Evolutionary conservation across 2,888 invertebrate species (phyloP).

Genomic region (Crioceris asparagi): DNA sequence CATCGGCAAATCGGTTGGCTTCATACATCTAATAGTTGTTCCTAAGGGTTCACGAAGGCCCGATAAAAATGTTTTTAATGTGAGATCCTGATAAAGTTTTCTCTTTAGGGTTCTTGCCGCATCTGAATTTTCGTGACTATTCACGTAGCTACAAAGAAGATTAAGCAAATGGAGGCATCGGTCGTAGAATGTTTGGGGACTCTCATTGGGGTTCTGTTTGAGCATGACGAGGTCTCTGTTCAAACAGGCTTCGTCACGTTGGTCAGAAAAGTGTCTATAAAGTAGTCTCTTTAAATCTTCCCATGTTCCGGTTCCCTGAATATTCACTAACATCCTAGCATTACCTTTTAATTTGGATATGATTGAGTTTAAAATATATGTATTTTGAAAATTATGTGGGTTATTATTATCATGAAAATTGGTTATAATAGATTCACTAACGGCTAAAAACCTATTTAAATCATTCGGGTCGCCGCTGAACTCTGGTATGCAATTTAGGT

Average conservation of each 20-base stretch:
- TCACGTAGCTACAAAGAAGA: slow-evolving; percentile 8
- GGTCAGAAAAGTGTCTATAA: slow-evolving; percentile 13
- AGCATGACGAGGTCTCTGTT: slow-evolving; percentile 16
- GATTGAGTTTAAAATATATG: slow-evolving; percentile 10
- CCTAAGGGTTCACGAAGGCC: slow-evolving; percentile 7
- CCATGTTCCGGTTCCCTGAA: slow-evolving; percentile 9
- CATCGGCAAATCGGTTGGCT: slow-evolving; percentile 1
- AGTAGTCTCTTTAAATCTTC: slow-evolving; percentile 5
- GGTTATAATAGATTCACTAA: slow-evolving; percentile 4
- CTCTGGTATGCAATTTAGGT: slow-evolving; percentile 7
- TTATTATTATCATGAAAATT: slow-evolving; percentile 8
- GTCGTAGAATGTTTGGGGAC: slow-evolving; percentile 15
- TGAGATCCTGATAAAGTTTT: slow-evolving; percentile 7
- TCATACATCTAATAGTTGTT: slow-evolving; percentile 9
- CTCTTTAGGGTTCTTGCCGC: slow-evolving; percentile 6
- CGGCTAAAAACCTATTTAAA: slow-evolving; percentile 1
- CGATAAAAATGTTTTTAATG: slow-evolving; percentile 9
- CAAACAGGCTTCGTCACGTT: slow-evolving; percentile 15
- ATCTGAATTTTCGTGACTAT: slow-evolving; percentile 7
- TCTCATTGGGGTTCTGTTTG: slow-evolving; percentile 12
- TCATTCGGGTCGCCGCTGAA: slow-evolving; percentile 9
- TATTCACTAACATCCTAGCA: slow-evolving; percentile 9
- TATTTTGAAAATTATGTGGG: slow-evolving; percentile 11
- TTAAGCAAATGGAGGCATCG: slow-evolving; percentile 10
- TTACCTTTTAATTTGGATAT: slow-evolving; percentile 9